Base-by-base conservation (phyloP, 1,140 invertebrate species). In the Magallana angulata region DNA sequence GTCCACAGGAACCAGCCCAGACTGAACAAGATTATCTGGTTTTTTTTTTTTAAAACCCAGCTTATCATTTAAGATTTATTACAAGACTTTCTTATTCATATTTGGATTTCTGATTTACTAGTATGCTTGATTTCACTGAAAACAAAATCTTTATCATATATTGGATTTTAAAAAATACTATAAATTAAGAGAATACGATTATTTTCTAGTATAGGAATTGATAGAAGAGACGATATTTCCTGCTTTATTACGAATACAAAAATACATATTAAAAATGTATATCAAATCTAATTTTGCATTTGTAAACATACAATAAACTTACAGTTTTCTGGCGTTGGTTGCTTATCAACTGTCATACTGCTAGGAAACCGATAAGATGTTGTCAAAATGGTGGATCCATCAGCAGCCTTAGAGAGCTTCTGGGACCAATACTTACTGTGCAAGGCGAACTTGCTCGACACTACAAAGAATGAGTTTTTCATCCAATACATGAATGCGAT, bases 1-100 rank as follows among this genome's bases (percentile, higher is more conserved):
- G 24, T 84, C 82, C 14, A 82, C 80, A n/a, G 48, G 80, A 82
- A 82, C 80, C 16, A 82, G 36, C 16, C 80, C 80, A 57, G 48
- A 16, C 80, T 82, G 80, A 57, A 82, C 14, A 1, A 82, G 57
- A 57, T 82, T 57, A 82, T 30, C 80, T 82, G n/a, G n/a, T n/a
- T n/a, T n/a, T n/a, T n/a, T n/a, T 24, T 24, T 24, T 16, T 56
- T 7, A 18, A 1, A 24, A 7, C n/a, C 60, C 2, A 64, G 60
- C 36, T 36, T 36, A 36, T 36, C 1, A 36, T 36, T 36, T 24
- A 24, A 24, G 36, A 36, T 36, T 24, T 24, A 36, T 36, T 36
- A 36, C 36, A 36, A 36, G 36, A 36, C 36, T 36, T 1, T 3
- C 36, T 5, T 3, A 36, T 36, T 1, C 1, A 36, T 36, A 5